Percentiles rank a stretch among this genome's conserved stretches.
Conservation (phyloP, 1,140 invertebrate genomes). For the Anagrus nilaparvatae region DNA sequence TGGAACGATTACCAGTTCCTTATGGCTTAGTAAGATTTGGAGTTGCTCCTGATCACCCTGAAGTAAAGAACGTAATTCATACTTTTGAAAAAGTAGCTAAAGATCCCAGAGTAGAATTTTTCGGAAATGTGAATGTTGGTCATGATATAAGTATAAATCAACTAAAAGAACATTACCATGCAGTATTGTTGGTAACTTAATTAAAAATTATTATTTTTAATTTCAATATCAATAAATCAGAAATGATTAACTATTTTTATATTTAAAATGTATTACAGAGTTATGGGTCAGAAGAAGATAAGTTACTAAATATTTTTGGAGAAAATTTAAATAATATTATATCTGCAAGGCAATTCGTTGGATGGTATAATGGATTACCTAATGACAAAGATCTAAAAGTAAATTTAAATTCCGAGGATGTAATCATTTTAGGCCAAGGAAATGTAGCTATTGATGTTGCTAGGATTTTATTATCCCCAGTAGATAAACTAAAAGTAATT, state of each 20-base stretch:
- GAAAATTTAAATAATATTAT: constrained; percentile 75
- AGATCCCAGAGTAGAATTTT: constrained; percentile 69
- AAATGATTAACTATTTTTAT: neutral
- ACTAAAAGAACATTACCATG: constrained; percentile 73
- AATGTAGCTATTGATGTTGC: constrained; percentile 99
- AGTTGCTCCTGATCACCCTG: constrained; percentile 96
- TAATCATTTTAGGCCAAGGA: constrained; percentile 86
- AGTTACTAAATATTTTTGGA: constrained; percentile 68
- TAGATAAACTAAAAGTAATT: constrained; percentile 57
- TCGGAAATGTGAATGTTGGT: constrained; percentile 87
- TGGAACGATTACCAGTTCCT: constrained; percentile 92
- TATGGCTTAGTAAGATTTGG: constrained; percentile 96
- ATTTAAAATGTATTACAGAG: constrained; percentile 55
- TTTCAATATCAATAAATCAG: constrained; percentile 1
- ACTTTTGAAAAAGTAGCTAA: constrained; percentile 86
- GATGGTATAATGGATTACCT: constrained; percentile 96
- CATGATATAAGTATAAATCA: constrained; percentile 66
- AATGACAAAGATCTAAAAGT: constrained; percentile 58
- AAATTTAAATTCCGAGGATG: constrained; percentile 60
- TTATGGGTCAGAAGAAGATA: constrained; percentile 81
- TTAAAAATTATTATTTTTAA: neutral
- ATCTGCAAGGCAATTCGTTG: constrained; percentile 85
- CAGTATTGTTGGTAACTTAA: constrained; percentile 70
- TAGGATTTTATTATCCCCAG: constrained; percentile 72
- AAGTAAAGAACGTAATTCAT: constrained; percentile 97